Evolutionary conservation across 2,888 invertebrate genomes (phyloP), one percentile per base, ranked within the genome.

Genomic region (Bibio marci): DNA sequence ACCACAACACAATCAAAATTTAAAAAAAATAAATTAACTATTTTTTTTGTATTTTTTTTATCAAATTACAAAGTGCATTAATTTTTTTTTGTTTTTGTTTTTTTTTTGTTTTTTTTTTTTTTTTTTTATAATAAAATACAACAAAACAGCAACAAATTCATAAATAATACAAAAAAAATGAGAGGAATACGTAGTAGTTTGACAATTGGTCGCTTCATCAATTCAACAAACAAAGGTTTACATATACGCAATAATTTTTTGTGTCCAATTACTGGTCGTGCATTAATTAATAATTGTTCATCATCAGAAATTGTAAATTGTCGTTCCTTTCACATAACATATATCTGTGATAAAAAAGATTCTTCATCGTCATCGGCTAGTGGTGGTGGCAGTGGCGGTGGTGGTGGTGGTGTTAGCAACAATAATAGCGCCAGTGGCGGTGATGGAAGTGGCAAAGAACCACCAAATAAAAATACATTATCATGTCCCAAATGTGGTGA

Each of bases 401-500:
- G 12, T 10, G 13, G 14, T 12, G 27, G 17, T 10, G 8, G 5
- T 6, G 67, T 72, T 25, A 65, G 68, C 44, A 67, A 70, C 38
- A 77, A 78, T 8, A 22, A 4, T 22, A 13, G n/a, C 3, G 35
- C 25, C 25, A 25, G 12, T 10, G 13, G 14, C 4, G 35, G 26
- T 4, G n/a, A n/a, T n/a, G 67, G 72, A 25, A 65, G 68, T 45
- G 67, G 70, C 37, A 77, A 78, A 52, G 53, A 55, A 39, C 54
- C 56, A 14, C 56, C 56, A 35, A 56, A 53, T 38, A 79, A 78
- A 48, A 77, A 74, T 47, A 76, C 80, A 28, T 68, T 88, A 17
- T 80, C 80, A n/a, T 95, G 95, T 56, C 94, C 94, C 3, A 92
- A 92, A 62, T 95, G 95, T 61, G 91, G 91, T 2, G 90, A 90